Conservation (phyloP, 2,113 vertebrate species). For the Morone chrysops region DNA sequence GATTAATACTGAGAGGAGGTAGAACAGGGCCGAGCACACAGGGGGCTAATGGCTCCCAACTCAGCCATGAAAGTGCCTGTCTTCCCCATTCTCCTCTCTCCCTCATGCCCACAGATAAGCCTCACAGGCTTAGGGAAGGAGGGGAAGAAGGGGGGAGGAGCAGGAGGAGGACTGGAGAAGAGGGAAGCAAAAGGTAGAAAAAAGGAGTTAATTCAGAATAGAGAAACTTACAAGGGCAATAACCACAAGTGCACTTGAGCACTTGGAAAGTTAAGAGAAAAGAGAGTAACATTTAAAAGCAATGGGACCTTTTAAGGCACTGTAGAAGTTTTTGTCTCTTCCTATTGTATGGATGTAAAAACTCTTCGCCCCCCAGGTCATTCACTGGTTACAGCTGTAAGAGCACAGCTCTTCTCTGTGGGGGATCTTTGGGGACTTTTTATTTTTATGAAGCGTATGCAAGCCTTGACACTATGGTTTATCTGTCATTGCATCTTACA, state of each 20-base stretch:
- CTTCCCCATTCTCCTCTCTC: conserved; percentile 77
- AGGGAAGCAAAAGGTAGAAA: conserved; percentile 24
- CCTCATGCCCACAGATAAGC: conserved; percentile 72
- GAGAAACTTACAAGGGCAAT: conserved; percentile 52
- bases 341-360: conserved; percentile 34
- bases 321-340: conserved; percentile 22
- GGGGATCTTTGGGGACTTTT: conserved; percentile 72
- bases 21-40: conserved; percentile 66
- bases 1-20: conserved; percentile 84
- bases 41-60: conserved; percentile 80
- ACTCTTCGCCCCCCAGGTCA: conserved; percentile 22
- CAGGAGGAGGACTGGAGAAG: neutral
- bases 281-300: conserved; percentile 25
- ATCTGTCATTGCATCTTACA: conserved; percentile 56
- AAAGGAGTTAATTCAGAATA: conserved; percentile 36
- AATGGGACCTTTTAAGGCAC: conserved; percentile 27
- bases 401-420: conserved; percentile 50
- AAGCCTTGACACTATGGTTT: conserved; percentile 48
- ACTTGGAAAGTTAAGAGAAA: conserved; percentile 42
- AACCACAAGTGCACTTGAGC: conserved; percentile 46
- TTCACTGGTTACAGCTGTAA: conserved; percentile 53
- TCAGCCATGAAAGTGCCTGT: conserved; percentile 80
- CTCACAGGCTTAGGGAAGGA: conserved; percentile 39
- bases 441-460: conserved; percentile 16
- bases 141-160: neutral